A percentile compares a stretch with the other conserved stretches of the same genome.
Evolutionary conservation across 2,113 vertebrate genomes (phyloP).

Genomic region (Eptesicus fuscus): DNA sequence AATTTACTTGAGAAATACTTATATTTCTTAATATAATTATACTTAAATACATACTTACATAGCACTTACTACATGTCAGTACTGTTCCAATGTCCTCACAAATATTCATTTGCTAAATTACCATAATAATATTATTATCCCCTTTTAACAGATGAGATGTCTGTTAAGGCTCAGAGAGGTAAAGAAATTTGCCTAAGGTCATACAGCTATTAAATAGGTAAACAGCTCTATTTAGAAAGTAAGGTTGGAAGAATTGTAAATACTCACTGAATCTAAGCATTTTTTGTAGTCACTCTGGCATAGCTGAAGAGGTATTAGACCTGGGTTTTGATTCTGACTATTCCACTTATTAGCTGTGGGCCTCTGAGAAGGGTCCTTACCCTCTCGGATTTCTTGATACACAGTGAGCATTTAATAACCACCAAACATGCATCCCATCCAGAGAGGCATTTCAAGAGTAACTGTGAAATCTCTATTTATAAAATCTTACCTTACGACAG

Average conservation of each 20-base stretch:
- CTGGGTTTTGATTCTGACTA: background rate
- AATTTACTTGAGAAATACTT: background rate
- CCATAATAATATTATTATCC: background rate
- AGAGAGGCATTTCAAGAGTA: background rate
- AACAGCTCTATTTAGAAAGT: background rate
- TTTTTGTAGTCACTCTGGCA: background rate
- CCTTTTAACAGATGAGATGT: background rate
- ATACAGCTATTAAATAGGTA: background rate
- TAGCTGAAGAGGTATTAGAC: background rate
- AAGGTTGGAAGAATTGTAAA: background rate
- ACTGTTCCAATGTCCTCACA: background rate
- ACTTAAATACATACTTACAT: background rate
- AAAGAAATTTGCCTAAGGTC: background rate
- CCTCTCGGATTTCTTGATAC: background rate
- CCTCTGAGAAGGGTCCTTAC: background rate
- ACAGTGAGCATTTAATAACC: background rate
- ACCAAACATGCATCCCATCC: background rate
- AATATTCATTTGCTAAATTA: background rate
- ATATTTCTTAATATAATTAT: background rate
- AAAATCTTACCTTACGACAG: background rate
- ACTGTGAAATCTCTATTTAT: background rate
- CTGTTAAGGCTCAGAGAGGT: background rate
- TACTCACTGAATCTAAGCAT: background rate
- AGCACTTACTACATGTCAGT: background rate
- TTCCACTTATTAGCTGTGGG: background rate